Evolutionary conservation across 2,113 vertebrate species (phyloP).

Genomic region (Rhizomys pruinosus): DNA sequence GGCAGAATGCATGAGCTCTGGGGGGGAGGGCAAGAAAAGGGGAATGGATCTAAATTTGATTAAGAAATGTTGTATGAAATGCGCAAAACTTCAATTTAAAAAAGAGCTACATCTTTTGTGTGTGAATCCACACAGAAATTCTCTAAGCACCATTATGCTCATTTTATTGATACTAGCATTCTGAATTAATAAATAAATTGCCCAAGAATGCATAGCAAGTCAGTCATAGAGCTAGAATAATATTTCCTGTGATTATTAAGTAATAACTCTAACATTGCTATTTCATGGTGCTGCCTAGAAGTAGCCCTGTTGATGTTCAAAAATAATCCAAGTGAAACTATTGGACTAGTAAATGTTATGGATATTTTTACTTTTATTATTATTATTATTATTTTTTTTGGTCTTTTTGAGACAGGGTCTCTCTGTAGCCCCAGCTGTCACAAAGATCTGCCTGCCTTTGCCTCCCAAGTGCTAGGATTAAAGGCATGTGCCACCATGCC

Average conservation of each 20-base stretch:
- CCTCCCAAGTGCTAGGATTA: no score
- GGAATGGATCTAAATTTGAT: no score
- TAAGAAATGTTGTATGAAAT: no score
- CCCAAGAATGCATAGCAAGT: neutral
- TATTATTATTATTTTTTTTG: no score
- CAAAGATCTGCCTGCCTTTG: no score
- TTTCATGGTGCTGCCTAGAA: neutral
- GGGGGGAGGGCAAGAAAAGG: no score
- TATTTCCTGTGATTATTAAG: constrained; percentile 21
- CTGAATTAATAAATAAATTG: constrained; percentile 16
- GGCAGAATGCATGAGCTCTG: no score
- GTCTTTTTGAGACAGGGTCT: no score
- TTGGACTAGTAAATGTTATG: neutral
- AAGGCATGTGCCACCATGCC: no score
- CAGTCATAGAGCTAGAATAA: neutral
- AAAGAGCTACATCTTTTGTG: neutral
- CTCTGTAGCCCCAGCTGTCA: no score
- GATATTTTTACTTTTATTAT: neutral
- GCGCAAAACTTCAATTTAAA: no score
- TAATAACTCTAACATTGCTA: constrained; percentile 16
- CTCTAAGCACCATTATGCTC: neutral
- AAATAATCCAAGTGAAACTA: constrained; percentile 1
- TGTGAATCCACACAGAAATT: neutral
- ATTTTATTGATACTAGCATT: neutral
- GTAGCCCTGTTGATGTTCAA: neutral